phyloP scores from a whole-genome alignment of 2,888 invertebrate species.

The Gerris lacustris region DNA sequence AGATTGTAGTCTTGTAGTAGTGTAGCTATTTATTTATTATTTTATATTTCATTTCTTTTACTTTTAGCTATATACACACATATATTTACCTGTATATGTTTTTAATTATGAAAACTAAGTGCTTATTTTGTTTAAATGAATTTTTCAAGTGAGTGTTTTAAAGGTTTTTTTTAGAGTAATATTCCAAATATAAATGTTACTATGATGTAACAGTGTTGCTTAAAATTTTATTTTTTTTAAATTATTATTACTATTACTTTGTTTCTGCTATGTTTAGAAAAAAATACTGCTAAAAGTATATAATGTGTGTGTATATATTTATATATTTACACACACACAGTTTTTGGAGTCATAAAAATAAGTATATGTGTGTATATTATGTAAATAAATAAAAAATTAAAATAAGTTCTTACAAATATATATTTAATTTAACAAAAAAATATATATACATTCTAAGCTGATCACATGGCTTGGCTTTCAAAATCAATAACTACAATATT shows the following conservation, averaged over 20 bases:
- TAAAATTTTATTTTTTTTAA: background rate
- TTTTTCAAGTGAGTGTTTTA: too few relatives aligned
- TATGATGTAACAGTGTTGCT: too few relatives aligned
- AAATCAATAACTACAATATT: too few relatives aligned
- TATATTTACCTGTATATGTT: too few relatives aligned
- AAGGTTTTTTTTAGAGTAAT: too few relatives aligned
- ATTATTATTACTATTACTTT: background rate
- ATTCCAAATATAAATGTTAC: too few relatives aligned
- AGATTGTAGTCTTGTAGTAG: constrained; percentile 26
- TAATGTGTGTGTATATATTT: too few relatives aligned
- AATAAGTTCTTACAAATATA: background rate
- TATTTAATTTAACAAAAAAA: constrained; percentile 6
- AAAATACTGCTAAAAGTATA: background rate
- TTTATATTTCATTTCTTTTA: constrained; percentile 30
- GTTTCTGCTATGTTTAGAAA: background rate
- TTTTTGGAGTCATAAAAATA: too few relatives aligned
- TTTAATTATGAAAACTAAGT: too few relatives aligned
- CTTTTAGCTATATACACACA: too few relatives aligned
- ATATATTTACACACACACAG: too few relatives aligned
- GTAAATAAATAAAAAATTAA: constrained; percentile 4
- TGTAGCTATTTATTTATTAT: constrained; percentile 24
- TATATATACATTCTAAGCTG: constrained; percentile 19
- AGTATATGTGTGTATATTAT: constrained; percentile 26
- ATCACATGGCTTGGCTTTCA: constrained; percentile 29
- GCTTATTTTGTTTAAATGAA: too few relatives aligned